Conservation (phyloP, 2,113 vertebrate species). For the Ceratotherium simum region DNA sequence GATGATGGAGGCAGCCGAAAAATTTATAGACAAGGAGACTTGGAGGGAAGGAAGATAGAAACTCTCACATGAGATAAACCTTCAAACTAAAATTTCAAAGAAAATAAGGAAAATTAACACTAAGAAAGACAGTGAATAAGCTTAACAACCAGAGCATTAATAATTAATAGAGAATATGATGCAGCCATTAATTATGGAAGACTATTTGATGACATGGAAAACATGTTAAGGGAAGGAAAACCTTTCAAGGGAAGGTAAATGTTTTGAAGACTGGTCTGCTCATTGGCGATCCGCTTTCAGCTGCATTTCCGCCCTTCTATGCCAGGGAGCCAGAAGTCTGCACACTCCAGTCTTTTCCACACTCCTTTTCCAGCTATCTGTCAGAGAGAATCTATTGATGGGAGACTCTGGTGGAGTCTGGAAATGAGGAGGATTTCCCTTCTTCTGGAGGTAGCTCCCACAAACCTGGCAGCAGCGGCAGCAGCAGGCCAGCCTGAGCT, state of each 20-base stretch:
- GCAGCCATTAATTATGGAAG: background rate
- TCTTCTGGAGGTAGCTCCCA: background rate
- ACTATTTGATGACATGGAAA: background rate
- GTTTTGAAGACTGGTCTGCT: background rate
- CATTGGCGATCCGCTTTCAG: background rate
- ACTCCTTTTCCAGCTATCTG: background rate
- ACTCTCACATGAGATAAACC: background rate
- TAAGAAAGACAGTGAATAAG: constrained; percentile 5
- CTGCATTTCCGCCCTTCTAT: background rate
- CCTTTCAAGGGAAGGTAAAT: background rate
- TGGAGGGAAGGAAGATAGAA: background rate
- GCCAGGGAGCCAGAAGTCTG: background rate
- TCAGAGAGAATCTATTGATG: background rate
- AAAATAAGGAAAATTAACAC: constrained; percentile 1
- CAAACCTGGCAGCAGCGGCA: background rate
- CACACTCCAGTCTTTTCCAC: background rate
- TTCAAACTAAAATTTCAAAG: background rate
- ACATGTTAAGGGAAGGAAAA: background rate
- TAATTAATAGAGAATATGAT: background rate
- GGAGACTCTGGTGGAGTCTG: background rate
- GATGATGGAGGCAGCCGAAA: background rate
- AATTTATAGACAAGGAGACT: background rate
- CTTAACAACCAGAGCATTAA: background rate
- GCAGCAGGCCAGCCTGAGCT: background rate
- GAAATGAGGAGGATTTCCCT: background rate